Evolutionary conservation across 2,113 vertebrate genomes (phyloP).

Genomic region (Fregata magnificens): DNA sequence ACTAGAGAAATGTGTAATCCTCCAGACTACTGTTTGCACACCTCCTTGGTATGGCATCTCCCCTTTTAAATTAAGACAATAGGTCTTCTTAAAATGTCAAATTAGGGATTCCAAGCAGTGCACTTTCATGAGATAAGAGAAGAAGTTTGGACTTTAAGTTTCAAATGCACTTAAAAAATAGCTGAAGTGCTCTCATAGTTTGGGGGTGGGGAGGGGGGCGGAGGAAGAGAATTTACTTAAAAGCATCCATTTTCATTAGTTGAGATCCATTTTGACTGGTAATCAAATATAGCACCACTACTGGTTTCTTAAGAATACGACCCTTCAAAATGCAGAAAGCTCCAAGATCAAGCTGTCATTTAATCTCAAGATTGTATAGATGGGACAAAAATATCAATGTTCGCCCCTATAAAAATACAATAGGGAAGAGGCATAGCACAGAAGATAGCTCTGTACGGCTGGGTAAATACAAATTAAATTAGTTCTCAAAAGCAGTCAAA

Average conservation of each 20-base stretch:
- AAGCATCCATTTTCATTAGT: constrained; percentile 18
- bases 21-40: background rate
- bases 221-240: background rate
- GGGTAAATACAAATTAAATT: background rate
- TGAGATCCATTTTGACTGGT: background rate
- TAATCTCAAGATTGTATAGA: background rate
- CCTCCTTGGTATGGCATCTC: background rate
- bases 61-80: background rate
- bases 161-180: background rate
- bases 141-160: background rate
- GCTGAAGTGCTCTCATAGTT: background rate
- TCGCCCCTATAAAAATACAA: background rate
- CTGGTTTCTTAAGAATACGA: background rate
- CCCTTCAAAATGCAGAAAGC: background rate
- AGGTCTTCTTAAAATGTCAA: background rate
- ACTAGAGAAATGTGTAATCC: background rate
- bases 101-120: background rate
- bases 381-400: background rate
- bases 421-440: background rate
- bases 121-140: background rate
- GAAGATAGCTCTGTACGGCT: background rate
- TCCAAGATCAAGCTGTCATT: background rate
- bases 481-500: background rate
- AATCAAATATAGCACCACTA: background rate
- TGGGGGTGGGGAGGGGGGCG: too few relatives aligned